phyloP scores from a whole-genome alignment of 2,888 invertebrate genomes.

The Drosophila cracens region DNA sequence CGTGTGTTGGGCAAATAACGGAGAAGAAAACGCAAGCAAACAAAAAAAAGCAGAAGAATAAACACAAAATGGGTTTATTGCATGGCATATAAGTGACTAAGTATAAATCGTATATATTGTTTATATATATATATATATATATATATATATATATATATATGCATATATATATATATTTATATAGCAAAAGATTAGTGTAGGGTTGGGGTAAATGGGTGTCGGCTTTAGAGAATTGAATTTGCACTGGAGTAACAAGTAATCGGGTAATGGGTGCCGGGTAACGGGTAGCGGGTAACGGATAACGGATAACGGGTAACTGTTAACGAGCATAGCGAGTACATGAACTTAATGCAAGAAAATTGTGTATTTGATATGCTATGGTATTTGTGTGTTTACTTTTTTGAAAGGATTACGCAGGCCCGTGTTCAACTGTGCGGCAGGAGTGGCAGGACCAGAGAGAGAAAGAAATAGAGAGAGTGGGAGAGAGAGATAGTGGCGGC shows the following conservation, averaged over 20 bases:
- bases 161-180: not conserved
- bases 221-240: conserved; percentile 26
- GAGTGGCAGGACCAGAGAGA: conserved; percentile 26
- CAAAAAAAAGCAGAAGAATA: not conserved
- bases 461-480: not conserved
- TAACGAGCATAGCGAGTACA: conserved; percentile 11
- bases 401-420: conserved; percentile 84
- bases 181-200: not conserved
- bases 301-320: not conserved
- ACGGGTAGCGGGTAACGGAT: not conserved
- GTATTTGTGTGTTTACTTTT: conserved; percentile 81
- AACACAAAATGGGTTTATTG: conserved; percentile 8
- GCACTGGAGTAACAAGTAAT: not conserved
- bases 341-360: conserved; percentile 43
- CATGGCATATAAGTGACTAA: conserved; percentile 4
- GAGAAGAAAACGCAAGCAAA: conserved; percentile 21
- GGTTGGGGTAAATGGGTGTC: conserved; percentile 4
- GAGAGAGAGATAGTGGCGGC: conserved; percentile 3
- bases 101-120: not conserved
- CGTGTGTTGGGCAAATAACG: conserved; percentile 24
- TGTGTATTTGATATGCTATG: conserved; percentile 43
- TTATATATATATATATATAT: conserved; percentile 2
- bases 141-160: not conserved
- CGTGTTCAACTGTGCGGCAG: conserved; percentile 82
- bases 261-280: not conserved